Percentiles rank a stretch among this genome's conserved stretches.
Evolutionary conservation across 2,797 vertebrate species (phyloP).

Genomic region (Tenualosa thibaudeaui): DNA sequence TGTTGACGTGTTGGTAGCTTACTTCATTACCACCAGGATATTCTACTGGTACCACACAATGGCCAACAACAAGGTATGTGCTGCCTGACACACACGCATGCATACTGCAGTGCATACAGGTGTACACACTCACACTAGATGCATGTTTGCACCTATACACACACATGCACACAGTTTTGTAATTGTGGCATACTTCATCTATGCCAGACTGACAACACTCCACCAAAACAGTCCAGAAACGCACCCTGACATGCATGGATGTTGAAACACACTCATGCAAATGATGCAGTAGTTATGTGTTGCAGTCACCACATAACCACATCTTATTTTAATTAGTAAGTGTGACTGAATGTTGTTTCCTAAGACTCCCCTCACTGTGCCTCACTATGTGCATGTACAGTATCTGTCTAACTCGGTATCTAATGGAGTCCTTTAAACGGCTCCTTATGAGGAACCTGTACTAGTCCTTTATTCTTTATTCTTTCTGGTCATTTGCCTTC

Average conservation of each 20-base stretch:
- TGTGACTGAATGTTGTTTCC: neutral
- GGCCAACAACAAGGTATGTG: conserved; percentile 86
- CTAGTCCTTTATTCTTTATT: neutral
- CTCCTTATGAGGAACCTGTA: neutral
- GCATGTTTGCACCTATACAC: neutral
- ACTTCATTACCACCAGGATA: conserved; percentile 85
- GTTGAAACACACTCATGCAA: neutral
- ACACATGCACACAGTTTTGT: neutral
- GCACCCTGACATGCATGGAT: neutral
- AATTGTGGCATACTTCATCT: neutral
- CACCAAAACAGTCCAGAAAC: neutral
- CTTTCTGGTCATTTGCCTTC: conserved; percentile 30
- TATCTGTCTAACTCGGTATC: too few relatives aligned
- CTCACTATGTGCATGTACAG: neutral
- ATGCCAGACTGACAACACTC: neutral
- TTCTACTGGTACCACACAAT: conserved; percentile 97
- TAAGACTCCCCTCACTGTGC: neutral
- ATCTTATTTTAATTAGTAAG: neutral
- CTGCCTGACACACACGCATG: neutral
- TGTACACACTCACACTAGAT: neutral
- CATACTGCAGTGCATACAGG: neutral
- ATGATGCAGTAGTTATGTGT: neutral
- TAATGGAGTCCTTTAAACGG: neutral
- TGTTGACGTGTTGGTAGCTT: conserved; percentile 88
- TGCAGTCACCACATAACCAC: neutral